Conservation (phyloP, 2,888 invertebrate genomes). For the Sisyra terminalis region DNA sequence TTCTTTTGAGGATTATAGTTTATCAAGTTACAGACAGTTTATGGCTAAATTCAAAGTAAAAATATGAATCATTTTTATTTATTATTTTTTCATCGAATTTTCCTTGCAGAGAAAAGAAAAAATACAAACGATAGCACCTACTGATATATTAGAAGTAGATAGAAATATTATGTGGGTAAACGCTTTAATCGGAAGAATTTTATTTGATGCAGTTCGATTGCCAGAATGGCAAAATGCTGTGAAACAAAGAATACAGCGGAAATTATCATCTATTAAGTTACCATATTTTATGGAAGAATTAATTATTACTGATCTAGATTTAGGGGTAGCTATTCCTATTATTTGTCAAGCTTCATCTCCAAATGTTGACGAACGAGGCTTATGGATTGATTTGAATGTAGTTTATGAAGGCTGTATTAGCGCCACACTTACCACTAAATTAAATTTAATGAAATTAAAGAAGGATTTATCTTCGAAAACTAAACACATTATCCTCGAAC, state of each 20-base stretch:
- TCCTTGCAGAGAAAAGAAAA: too few species aligned
- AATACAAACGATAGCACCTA: constrained; percentile 3
- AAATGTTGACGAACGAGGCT: constrained; percentile 58
- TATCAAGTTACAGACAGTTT: too few species aligned
- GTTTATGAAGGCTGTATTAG: constrained; percentile 62
- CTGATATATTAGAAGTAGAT: constrained; percentile 4
- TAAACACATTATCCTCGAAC: constrained; percentile 11
- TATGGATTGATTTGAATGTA: constrained; percentile 78
- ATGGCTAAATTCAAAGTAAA: too few species aligned
- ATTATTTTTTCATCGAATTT: too few species aligned
- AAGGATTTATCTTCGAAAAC: constrained; percentile 11
- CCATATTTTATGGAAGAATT: constrained; percentile 82
- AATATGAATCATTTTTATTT: too few species aligned
- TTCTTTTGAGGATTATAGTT: not conserved
- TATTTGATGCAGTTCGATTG: constrained; percentile 71
- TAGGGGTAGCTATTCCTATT: constrained; percentile 51
- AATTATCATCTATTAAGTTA: constrained; percentile 68
- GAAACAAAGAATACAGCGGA: constrained; percentile 67
- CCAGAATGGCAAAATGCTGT: constrained; percentile 49
- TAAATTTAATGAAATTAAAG: constrained; percentile 59
- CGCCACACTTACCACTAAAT: constrained; percentile 74
- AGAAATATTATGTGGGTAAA: constrained; percentile 56
- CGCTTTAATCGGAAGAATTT: constrained; percentile 55
- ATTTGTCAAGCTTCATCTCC: constrained; percentile 47
- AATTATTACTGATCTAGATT: constrained; percentile 53